Percentiles rank a stretch among this genome's conserved stretches.
Evolutionary conservation across 1,140 invertebrate genomes (phyloP).

Genomic region (Asbolus verrucosus): DNA sequence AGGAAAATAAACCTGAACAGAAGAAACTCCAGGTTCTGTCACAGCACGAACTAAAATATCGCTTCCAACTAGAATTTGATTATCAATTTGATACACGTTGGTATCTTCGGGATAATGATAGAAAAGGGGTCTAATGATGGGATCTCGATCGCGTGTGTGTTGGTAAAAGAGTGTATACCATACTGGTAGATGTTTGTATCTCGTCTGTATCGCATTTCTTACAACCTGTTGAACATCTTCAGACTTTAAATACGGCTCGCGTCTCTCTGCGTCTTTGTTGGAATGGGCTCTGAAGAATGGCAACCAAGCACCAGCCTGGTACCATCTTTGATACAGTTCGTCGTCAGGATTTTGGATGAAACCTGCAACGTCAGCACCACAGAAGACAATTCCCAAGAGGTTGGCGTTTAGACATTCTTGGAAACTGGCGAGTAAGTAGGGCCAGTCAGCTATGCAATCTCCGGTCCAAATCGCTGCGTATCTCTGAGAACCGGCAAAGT

Average conservation of each 20-base stretch:
- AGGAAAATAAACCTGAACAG: conserved; percentile 90
- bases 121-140: conserved; percentile 92
- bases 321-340: conserved; percentile 94
- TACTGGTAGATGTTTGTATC: conserved; percentile 90
- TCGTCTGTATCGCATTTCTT: conserved; percentile 72
- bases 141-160: conserved; percentile 80
- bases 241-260: conserved; percentile 96
- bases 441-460: conserved; percentile 86
- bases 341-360: conserved; percentile 95
- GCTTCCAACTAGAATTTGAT: conserved; percentile 83
- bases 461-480: conserved; percentile 90
- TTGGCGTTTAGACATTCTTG: conserved; percentile 53
- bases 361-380: conserved; percentile 97
- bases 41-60: conserved; percentile 89
- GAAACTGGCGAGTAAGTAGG: conserved; percentile 71
- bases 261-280: conserved; percentile 87
- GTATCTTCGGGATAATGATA: conserved; percentile 88
- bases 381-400: conserved; percentile 86
- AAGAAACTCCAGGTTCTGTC: conserved; percentile 78
- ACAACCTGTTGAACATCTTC: conserved; percentile 73
- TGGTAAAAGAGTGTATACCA: conserved; percentile 81
- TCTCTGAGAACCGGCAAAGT: conserved; percentile 87
- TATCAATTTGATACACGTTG: conserved; percentile 82
- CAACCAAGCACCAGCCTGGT: conserved; percentile 78
- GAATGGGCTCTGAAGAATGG: conserved; percentile 74